These are phyloP conservation scores for Alouatta caraya DNA, from an alignment of 2,797 vertebrate genomes.

Conservation along the genomic window DNA sequence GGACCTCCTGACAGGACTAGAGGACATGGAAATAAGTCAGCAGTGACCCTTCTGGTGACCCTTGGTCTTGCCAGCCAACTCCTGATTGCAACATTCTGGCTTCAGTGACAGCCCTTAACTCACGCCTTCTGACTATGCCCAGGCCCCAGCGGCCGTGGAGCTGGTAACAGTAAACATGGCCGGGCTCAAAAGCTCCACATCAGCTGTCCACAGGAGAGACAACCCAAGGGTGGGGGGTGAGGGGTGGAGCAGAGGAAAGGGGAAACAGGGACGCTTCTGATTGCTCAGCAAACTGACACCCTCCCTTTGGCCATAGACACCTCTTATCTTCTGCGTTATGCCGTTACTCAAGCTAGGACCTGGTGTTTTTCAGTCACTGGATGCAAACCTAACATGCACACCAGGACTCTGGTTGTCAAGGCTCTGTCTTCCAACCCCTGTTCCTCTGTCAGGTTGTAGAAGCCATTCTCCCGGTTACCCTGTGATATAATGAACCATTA, in stretches of 20 bases:
- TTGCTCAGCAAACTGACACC: neutral
- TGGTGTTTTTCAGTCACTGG: neutral
- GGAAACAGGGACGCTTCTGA: neutral
- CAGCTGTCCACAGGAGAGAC: neutral
- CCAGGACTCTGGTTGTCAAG: too few relatives aligned
- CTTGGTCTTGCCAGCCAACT: conserved; percentile 74
- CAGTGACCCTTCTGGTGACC: conserved; percentile 83
- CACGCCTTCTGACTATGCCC: conserved; percentile 24
- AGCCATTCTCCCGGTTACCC: neutral
- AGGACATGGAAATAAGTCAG: conserved; percentile 78
- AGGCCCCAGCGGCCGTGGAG: conserved; percentile 45
- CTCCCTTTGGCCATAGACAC: neutral
- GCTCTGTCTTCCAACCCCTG: neutral
- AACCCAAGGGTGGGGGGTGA: too few relatives aligned
- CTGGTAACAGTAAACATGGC: neutral
- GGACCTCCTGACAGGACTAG: conserved; percentile 78
- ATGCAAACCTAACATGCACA: neutral
- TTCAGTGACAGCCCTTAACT: conserved; percentile 69
- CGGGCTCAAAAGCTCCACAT: neutral
- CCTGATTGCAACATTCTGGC: conserved; percentile 88
- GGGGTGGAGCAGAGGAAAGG: neutral
- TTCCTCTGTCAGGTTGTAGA: neutral
- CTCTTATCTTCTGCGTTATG: accelerated
- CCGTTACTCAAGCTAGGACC: neutral
- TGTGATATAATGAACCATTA: neutral